Percentiles rank a stretch among this genome's conserved stretches.
Evolutionary conservation across 2,797 vertebrate species (phyloP).

Genomic region (Artibeus lituratus): DNA sequence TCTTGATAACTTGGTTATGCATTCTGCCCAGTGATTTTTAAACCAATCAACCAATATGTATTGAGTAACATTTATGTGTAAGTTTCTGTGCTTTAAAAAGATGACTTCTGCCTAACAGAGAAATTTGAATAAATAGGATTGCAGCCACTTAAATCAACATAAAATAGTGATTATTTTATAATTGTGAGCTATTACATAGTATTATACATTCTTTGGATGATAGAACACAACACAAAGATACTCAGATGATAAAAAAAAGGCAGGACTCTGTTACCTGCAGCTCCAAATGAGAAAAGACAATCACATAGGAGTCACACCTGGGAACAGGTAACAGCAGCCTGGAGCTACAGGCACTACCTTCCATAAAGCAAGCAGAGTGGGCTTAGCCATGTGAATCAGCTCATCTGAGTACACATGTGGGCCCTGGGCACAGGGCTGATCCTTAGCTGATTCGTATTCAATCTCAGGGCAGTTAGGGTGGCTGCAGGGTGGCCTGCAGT

Average conservation of each 20-base stretch:
- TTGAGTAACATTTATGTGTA: not conserved
- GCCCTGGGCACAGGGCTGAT: not conserved
- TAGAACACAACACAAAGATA: not conserved
- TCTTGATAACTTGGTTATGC: not conserved
- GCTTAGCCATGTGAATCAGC: accelerated
- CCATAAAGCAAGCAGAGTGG: too few relatives aligned
- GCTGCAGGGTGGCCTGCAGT: not conserved
- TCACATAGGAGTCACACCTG: too few relatives aligned
- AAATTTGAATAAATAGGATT: not conserved
- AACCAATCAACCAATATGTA: not conserved
- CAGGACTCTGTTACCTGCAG: not conserved
- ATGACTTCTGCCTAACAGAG: not conserved
- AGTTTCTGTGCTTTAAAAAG: not conserved
- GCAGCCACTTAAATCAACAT: not conserved
- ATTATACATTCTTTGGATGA: not conserved
- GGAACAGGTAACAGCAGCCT: too few relatives aligned
- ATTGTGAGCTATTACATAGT: not conserved
- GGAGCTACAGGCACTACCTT: too few relatives aligned
- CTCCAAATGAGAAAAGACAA: not conserved
- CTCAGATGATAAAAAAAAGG: not conserved
- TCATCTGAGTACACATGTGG: not conserved
- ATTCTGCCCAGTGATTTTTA: not conserved
- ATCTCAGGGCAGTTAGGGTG: not conserved
- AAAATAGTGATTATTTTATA: not conserved
- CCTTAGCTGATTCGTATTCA: too few relatives aligned